Conservation (phyloP, 2,888 invertebrate genomes). For the Hirudinaria manillensis region DNA sequence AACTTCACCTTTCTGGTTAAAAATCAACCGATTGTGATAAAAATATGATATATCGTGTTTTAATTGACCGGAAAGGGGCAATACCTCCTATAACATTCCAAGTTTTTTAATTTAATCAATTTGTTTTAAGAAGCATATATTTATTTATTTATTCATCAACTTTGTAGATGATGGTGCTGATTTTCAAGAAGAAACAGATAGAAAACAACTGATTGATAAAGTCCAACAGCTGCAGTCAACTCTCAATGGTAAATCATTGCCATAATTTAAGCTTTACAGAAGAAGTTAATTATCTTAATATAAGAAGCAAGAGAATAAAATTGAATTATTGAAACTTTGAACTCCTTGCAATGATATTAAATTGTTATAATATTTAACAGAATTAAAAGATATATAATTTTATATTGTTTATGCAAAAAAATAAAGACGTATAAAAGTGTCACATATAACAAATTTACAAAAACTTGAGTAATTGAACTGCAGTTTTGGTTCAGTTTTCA, state of each 20-base stretch:
- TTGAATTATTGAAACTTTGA: background rate
- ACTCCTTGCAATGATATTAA: background rate
- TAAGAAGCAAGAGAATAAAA: background rate
- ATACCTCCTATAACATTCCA: too few species aligned
- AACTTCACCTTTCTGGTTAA: too few species aligned
- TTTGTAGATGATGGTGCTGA: constrained; percentile 64
- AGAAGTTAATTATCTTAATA: background rate
- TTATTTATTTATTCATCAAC: background rate
- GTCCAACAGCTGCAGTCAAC: constrained; percentile 96
- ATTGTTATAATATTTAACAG: background rate
- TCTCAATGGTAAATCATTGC: constrained; percentile 69
- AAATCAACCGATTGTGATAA: too few species aligned
- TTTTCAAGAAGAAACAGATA: constrained; percentile 86
- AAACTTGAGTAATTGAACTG: too few species aligned
- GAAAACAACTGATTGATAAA: constrained; percentile 90
- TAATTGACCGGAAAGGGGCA: too few species aligned
- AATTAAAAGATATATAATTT: background rate
- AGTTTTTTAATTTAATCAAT: too few species aligned
- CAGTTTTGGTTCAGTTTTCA: too few species aligned
- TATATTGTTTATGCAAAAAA: too few species aligned
- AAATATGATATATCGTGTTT: too few species aligned
- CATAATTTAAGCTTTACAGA: background rate
- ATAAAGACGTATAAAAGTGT: too few species aligned
- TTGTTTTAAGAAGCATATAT: background rate
- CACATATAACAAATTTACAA: too few species aligned